Percentiles rank a stretch among this genome's conserved stretches.
phyloP scores from a whole-genome alignment of 2,797 vertebrate species.

The Microctenopoma stevenorrisi region DNA sequence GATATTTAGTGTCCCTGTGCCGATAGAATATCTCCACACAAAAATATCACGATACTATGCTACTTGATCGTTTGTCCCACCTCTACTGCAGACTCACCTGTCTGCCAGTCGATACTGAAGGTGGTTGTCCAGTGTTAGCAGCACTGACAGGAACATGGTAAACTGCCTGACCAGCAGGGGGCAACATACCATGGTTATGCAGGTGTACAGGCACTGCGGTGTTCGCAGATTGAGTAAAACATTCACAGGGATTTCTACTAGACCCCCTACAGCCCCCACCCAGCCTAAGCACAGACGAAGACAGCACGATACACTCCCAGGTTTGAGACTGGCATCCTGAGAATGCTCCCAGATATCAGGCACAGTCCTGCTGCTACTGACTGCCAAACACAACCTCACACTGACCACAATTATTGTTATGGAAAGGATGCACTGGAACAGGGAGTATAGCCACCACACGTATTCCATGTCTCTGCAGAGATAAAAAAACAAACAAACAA shows the following conservation, averaged over 20 bases:
- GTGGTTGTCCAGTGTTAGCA: conserved; percentile 82
- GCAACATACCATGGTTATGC: conserved; percentile 83
- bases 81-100: conserved; percentile 69
- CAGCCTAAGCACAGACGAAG: conserved; percentile 82
- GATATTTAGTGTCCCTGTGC: too few species aligned
- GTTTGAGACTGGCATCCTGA: conserved; percentile 1
- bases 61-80: too few species aligned
- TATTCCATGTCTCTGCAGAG: conserved; percentile 52
- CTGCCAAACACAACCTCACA: conserved; percentile 73
- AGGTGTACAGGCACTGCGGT: conserved; percentile 84
- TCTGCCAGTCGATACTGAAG: conserved; percentile 75
- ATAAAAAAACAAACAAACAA: too few species aligned
- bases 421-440: conserved; percentile 76
- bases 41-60: too few species aligned
- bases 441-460: conserved; percentile 78
- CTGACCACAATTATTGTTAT: conserved; percentile 71
- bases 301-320: conserved; percentile 71
- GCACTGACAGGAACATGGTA: conserved; percentile 83
- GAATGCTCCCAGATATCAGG: conserved; percentile 13
- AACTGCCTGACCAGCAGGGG: conserved; percentile 86
- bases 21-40: too few species aligned
- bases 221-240: conserved; percentile 82
- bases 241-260: conserved; percentile 74
- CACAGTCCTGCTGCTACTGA: conserved; percentile 20
- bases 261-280: conserved; percentile 80